phyloP scores from a whole-genome alignment of 2,113 vertebrate genomes.

The Protobothrops flavoviridis region DNA sequence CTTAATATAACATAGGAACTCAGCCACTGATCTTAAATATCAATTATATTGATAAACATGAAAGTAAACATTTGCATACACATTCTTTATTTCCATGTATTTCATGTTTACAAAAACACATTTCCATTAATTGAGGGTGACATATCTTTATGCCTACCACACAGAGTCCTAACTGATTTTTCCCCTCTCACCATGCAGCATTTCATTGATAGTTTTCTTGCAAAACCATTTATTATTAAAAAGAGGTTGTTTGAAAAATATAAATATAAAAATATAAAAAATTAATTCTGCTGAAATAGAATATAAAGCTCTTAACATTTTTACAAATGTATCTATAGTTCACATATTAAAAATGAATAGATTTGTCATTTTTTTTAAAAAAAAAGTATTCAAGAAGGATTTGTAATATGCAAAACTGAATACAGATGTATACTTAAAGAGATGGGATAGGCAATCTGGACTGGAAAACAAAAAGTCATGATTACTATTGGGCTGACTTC shows the following conservation, averaged over 20 bases:
- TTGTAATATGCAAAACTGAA: background rate
- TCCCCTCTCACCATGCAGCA: background rate
- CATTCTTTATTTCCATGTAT: background rate
- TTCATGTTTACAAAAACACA: background rate
- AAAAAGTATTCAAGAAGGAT: background rate
- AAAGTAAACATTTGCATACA: background rate
- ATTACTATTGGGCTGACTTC: background rate
- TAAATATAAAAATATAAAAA: slow-evolving; percentile 12
- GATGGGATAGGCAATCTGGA: slow-evolving; percentile 12
- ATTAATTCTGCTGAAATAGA: slow-evolving; percentile 32
- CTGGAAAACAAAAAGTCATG: background rate
- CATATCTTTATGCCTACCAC: background rate
- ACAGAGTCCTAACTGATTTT: background rate
- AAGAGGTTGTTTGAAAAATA: slow-evolving; percentile 36
- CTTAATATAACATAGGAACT: background rate
- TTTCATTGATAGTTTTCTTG: background rate
- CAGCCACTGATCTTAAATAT: background rate
- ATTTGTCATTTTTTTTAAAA: slow-evolving; percentile 1
- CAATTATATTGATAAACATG: background rate
- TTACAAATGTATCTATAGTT: slow-evolving; percentile 23
- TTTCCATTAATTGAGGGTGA: background rate
- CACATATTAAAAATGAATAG: slow-evolving; percentile 46
- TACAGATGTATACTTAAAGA: slow-evolving; percentile 4
- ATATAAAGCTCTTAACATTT: slow-evolving; percentile 39
- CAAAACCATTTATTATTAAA: slow-evolving; percentile 28